Base-by-base conservation (phyloP, 2,888 invertebrate genomes). In the Bombylius discolor region DNA sequence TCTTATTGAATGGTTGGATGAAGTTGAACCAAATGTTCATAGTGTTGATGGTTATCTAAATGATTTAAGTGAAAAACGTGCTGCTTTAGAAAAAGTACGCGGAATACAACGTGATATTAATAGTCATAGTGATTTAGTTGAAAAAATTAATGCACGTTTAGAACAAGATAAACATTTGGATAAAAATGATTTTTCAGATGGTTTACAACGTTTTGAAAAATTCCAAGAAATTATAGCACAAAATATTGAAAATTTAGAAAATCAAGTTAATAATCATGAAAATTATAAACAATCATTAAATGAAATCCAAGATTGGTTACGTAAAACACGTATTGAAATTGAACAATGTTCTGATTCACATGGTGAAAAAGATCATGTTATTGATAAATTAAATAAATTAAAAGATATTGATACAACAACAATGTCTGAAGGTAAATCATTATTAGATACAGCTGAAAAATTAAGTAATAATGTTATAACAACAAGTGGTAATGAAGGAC, bases 1-100 rank as follows among this genome's bases (percentile, higher is more conserved):
- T 47, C 78, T 95, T 56, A 77, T 83, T 7, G 89, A 90, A 67
- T 95, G 95, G 92, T 75, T 96, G 56, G 86, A 89, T 59, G 95
- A 95, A 66, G 82, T 91, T 58, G 90, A 92, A 66, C 83, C 84
- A 51, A 91, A 90, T 70, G 80, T 92, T 8, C 84, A 85, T 66
- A 58, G 62, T n/a, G 81, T 83, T 4, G 83, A 85, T 59, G 84
- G 87, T 11, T 81, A 82, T 58, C 79, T 88, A 36, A 88, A 90
- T 65, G 94, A 95, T 68, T 76, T 95, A 4, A 89, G 91, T 53
- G 96, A 96, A 69, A 96, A 95, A 73, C 85, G 89, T 63, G 87
- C 92, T 0, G 84, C 87, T 48, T 70, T 94, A 31, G 95, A 96
- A 69, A 95, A 93, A 71, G 88, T 87, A 71, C 87, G 84, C 67